Conservation (phyloP, 2,888 invertebrate genomes). For the Platycheirus rosarum region DNA sequence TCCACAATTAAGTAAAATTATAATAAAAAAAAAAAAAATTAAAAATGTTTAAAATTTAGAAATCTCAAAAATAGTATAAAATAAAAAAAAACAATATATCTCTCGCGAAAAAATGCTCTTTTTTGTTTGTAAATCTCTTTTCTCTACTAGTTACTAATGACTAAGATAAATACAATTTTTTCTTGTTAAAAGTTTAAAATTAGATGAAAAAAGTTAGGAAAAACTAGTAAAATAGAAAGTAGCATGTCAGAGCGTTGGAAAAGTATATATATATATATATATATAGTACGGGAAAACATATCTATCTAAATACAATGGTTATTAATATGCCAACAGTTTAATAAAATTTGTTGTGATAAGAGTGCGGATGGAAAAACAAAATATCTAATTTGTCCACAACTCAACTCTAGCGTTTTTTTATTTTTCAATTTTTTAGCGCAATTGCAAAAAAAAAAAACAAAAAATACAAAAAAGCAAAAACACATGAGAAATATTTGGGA, state of each 20-base stretch:
- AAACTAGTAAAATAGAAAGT: constrained; percentile 23
- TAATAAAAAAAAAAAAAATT: constrained; percentile 33
- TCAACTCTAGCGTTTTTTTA: constrained; percentile 2
- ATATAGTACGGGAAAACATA: no score
- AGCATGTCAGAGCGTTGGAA: constrained; percentile 33
- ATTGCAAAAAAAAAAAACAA: constrained; percentile 30
- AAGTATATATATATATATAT: no score
- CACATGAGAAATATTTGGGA: constrained; percentile 65
- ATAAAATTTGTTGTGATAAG: background rate
- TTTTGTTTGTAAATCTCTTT: constrained; percentile 41
- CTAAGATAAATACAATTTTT: constrained; percentile 71
- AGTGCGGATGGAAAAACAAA: constrained; percentile 6
- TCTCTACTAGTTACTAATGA: constrained; percentile 70
- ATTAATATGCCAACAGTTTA: constrained; percentile 9
- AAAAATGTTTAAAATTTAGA: constrained; percentile 58
- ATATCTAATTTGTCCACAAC: background rate
- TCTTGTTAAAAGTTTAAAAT: constrained; percentile 57
- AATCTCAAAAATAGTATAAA: constrained; percentile 48
- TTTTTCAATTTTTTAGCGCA: constrained; percentile 18
- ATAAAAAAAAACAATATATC: constrained; percentile 25
- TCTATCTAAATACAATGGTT: constrained; percentile 3
- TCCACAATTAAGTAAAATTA: constrained; percentile 57
- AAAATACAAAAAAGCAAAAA: constrained; percentile 65
- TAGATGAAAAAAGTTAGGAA: constrained; percentile 32
- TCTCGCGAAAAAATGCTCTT: constrained; percentile 52